These are phyloP conservation scores for Aphidius colemani DNA, from an alignment of 2,888 invertebrate species.

Conservation along the genomic window DNA sequence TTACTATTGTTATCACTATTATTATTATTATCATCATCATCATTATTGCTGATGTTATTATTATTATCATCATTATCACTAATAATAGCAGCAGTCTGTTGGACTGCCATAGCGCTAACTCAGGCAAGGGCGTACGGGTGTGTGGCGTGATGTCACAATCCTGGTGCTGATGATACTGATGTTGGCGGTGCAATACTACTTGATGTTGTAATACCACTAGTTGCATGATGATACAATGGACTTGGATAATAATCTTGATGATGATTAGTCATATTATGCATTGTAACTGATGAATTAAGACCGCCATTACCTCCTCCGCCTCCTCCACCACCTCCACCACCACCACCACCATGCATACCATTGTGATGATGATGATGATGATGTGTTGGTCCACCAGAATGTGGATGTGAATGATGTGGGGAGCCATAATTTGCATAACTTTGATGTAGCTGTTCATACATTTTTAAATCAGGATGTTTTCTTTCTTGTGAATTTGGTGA, in stretches of 20 bases:
- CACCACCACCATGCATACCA: constrained; percentile 65
- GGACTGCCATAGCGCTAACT: constrained; percentile 59
- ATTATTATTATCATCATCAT: constrained; percentile 10
- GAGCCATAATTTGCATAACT: constrained; percentile 68
- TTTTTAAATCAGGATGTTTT: constrained; percentile 77
- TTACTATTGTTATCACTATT: constrained; percentile 25
- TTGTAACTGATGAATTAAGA: constrained; percentile 68
- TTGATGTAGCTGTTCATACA: constrained; percentile 80
- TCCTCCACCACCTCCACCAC: constrained; percentile 51
- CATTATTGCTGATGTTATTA: constrained; percentile 10
- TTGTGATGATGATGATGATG: constrained; percentile 63
- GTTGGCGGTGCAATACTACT: constrained; percentile 62
- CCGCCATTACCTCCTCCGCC: too few relatives aligned
- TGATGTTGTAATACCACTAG: constrained; percentile 44
- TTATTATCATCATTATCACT: constrained; percentile 32
- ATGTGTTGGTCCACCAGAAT: constrained; percentile 61
- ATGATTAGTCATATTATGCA: constrained; percentile 52
- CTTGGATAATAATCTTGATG: constrained; percentile 75
- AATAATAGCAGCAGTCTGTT: constrained; percentile 32
- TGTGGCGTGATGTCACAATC: constrained; percentile 79
- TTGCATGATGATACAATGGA: constrained; percentile 69
- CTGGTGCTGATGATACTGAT: constrained; percentile 71
- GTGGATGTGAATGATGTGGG: constrained; percentile 66
- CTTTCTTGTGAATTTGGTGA: constrained; percentile 54
- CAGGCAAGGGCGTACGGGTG: constrained; percentile 80